Evolutionary conservation across 2,113 vertebrate species (phyloP), one percentile per base, ranked within the genome.

Genomic region (Ochotona princeps): DNA sequence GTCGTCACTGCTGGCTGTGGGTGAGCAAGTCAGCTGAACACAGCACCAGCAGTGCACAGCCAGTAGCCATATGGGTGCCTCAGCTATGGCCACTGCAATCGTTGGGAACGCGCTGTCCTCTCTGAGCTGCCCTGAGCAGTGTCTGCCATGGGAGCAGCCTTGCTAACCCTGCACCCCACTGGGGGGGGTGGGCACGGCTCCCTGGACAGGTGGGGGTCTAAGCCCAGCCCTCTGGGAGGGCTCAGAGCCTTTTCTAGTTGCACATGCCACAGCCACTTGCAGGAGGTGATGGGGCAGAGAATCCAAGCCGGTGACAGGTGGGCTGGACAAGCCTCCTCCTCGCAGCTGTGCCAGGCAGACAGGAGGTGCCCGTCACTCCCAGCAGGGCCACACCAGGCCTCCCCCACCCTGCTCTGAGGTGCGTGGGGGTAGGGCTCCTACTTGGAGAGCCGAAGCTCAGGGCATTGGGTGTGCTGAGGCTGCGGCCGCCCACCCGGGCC

Each of bases 391-490:
- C 12, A 18, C n/a, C 0, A 3, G 12, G 32, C 25, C 54, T 85
- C 76, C 65, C 65, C 79, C 17, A 35, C 38, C 44, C 54, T 61
- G 21, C n/a, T 47, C 38, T 44, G 54, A 70, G 30, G 82, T 2
- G 21, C 72, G 76, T 0, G 7, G 72, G 49, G 28, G 49, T 63
- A 60, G 57, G 44, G 70, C 25, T 72, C 98, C 2, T 99, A 99
- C 99, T 99, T 92, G 99, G 99, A 28, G 99, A 99, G 70, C 99
- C 99, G 13, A 99, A 99, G 97, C 99, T 99, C 91, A 99, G 99
- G 7, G 99, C 99, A 0, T 98, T 99, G 54, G 99, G 99, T 0
- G 99, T 99, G 98, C 99, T 99, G 89, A 99, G 96, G 95, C 99
- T 99, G 26, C 99, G 98, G 26, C 99, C 98, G 54, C 99, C 98